Conservation (phyloP, 2,113 vertebrate genomes). For the Corydoras sp. region DNA sequence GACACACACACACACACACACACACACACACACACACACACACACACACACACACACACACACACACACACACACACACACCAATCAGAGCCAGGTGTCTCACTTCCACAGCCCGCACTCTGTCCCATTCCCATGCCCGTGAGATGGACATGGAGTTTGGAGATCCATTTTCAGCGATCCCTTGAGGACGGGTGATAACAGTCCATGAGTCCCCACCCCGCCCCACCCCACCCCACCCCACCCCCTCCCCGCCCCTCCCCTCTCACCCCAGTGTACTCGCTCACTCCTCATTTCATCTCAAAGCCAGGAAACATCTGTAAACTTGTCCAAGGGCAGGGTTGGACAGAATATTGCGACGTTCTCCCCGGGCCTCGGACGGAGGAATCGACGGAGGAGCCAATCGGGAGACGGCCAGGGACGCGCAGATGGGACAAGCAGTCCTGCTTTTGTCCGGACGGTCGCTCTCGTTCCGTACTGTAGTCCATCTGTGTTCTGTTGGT, state of each 20-base stretch:
- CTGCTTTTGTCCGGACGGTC: slow-evolving; percentile 46
- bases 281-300: slow-evolving; percentile 12
- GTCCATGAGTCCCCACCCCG: no score
- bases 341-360: slow-evolving; percentile 13
- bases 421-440: slow-evolving; percentile 5
- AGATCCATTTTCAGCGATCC: no score
- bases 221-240: not conserved
- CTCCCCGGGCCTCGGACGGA: slow-evolving; percentile 11
- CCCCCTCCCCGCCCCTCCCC: not conserved
- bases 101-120: no score
- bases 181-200: no score
- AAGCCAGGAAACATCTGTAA: slow-evolving; percentile 52
- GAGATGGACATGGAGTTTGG: no score
- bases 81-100: slow-evolving; percentile 23
- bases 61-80: slow-evolving; percentile 8
- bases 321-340: slow-evolving; percentile 28
- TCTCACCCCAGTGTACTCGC: not conserved
- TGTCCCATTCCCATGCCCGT: no score
- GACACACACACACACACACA: not conserved
- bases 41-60: not conserved
- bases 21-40: slow-evolving; percentile 22
- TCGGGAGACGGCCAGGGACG: not conserved
- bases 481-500: no score
- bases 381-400: not conserved
- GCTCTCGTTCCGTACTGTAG: slow-evolving; percentile 32